Evolutionary conservation across 2,113 vertebrate species (phyloP).

Genomic region (Nymphicus hollandicus): DNA sequence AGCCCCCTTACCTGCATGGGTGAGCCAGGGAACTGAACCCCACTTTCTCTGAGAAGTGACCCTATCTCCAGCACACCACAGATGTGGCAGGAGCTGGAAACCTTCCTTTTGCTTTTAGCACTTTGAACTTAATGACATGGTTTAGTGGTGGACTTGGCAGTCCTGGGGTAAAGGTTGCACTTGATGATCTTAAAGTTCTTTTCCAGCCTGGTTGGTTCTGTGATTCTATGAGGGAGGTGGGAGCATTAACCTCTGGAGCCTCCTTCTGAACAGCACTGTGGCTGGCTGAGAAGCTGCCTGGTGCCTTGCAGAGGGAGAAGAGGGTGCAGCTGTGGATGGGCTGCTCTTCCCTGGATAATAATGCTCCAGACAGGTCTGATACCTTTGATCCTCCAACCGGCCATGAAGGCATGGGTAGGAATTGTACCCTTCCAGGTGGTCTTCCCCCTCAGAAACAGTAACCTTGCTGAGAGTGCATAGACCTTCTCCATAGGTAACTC

Average conservation of each 20-base stretch:
- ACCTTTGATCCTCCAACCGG: not conserved
- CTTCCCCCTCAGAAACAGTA: not conserved
- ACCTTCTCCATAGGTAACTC: not conserved
- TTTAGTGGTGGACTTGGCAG: not conserved
- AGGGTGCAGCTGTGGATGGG: not conserved
- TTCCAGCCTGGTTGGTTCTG: not conserved
- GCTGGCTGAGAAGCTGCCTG: not conserved
- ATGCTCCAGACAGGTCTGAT: not conserved
- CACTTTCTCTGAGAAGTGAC: not conserved
- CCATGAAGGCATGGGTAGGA: not conserved
- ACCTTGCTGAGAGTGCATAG: rapidly evolving
- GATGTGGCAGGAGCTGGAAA: not conserved
- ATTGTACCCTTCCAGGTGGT: not conserved
- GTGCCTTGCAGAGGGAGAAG: not conserved
- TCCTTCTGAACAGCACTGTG: not conserved
- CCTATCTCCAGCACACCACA: not conserved
- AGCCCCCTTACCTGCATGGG: not conserved
- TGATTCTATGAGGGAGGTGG: not conserved
- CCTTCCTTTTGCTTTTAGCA: not conserved
- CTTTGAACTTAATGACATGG: not conserved
- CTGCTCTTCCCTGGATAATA: not conserved
- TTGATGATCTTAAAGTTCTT: not conserved
- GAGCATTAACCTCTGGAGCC: not conserved
- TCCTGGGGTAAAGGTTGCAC: not conserved
- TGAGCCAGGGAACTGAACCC: not conserved